Evolutionary conservation across 1,140 invertebrate genomes (phyloP), one percentile per base, ranked within the genome.

Genomic region (Piezodorus guildinii): DNA sequence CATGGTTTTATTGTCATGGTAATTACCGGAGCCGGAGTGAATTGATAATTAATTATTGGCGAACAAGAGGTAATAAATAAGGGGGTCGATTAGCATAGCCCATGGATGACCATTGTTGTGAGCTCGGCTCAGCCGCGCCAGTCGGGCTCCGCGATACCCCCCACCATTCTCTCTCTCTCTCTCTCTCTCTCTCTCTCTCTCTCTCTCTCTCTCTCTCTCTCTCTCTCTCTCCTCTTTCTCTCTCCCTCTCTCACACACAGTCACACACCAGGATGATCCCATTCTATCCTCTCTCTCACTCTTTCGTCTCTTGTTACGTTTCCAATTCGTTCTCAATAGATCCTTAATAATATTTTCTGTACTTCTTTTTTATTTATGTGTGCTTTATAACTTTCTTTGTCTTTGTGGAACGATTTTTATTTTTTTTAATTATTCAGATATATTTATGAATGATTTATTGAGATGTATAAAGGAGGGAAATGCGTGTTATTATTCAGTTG

Each of bases 141-240:
- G 23, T 63, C 34, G 60, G 25, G 34, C 46, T 30, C 30, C 39
- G 64, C 59, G 43, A 59, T 44, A 51, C 59, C 60, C 49, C 68
- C 43, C 17, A 61, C 54, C 59, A 60, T 54, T 34, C 62, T 62
- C 61, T 49, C 64, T 49, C 61, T 52, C 62, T 52, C 43, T 64
- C 43, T 62, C 65, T 52, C 62, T 60, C 63, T 46, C 45, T 49
- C 63, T 65, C 66, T 69, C 70, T 72, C 68, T 70, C 70, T 70
- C 68, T 69, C 60, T 66, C 59, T 65, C 65, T 64, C 52, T 64
- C 52, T 54, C 52, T 25, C 23, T 3, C 54, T 25, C 51, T 44
- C 51, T 63, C 27, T 10, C 12, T 51, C 49, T 25, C n/a, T n/a
- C n/a, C 45, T 52, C 17, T 21, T 12, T 51, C 45, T 19, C 62